Evolutionary conservation across 2,888 invertebrate species (phyloP).

Genomic region (Criorhina ranunculi): DNA sequence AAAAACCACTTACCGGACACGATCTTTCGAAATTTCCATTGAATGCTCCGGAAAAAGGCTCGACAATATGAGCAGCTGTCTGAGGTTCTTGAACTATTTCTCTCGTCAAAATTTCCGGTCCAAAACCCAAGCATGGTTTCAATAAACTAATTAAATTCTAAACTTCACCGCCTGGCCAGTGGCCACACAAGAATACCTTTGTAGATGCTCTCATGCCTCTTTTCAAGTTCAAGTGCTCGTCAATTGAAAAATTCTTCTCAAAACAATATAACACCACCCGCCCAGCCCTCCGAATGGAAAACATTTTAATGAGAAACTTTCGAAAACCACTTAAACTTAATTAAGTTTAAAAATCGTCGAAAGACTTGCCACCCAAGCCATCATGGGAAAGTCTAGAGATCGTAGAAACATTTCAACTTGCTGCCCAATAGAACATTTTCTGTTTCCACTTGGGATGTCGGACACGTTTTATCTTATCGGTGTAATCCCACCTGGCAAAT

Average conservation of each 20-base stretch:
- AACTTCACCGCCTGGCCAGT: constrained; percentile 12
- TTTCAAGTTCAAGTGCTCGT: constrained; percentile 55
- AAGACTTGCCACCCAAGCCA: constrained; percentile 23
- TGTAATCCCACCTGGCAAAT: constrained; percentile 7
- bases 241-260: constrained; percentile 64
- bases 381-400: constrained; percentile 7
- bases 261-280: constrained; percentile 33
- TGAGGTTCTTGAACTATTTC: not conserved
- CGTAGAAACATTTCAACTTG: constrained; percentile 51
- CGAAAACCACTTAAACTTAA: constrained; percentile 75
- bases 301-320: constrained; percentile 72
- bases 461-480: constrained; percentile 57
- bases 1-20: no score
- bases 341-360: constrained; percentile 68
- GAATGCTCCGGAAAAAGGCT: no score
- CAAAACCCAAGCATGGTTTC: not conserved
- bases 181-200: not conserved
- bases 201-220: constrained; percentile 1
- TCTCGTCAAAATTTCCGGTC: not conserved
- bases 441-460: constrained; percentile 56
- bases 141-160: not conserved
- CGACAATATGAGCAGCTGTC: no score
- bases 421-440: constrained; percentile 59
- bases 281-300: not conserved
- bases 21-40: no score